Evolutionary conservation across 2,797 vertebrate genomes (phyloP).

Genomic region (Vipera ursinii): DNA sequence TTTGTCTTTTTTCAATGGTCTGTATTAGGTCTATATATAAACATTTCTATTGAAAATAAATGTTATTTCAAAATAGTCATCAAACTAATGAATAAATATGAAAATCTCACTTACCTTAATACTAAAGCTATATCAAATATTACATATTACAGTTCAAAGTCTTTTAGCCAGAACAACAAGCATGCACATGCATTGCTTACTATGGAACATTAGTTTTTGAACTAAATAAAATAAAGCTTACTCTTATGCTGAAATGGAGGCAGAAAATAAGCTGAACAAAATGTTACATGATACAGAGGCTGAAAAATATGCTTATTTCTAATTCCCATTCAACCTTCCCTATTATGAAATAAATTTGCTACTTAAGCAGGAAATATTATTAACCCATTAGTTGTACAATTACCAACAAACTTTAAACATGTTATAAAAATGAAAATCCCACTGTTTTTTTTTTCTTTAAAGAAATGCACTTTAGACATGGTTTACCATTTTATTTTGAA

Average conservation of each 20-base stretch:
- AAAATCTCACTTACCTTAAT: slow-evolving; percentile 60
- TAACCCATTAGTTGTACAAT: not conserved
- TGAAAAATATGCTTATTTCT: not conserved
- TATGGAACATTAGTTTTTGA: slow-evolving; percentile 47
- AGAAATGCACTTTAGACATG: not conserved
- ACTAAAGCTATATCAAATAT: slow-evolving; percentile 53
- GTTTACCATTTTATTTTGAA: not conserved
- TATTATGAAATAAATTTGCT: not conserved
- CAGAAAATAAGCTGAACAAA: slow-evolving; percentile 31
- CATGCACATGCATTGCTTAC: slow-evolving; percentile 71
- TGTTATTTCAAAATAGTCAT: not conserved
- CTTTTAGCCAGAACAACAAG: slow-evolving; percentile 49
- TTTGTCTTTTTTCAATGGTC: not conserved
- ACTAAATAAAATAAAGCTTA: slow-evolving; percentile 38
- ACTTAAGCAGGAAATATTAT: slow-evolving; percentile 7
- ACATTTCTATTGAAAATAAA: not conserved
- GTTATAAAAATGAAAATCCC: not conserved
- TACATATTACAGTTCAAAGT: slow-evolving; percentile 45
- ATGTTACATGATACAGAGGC: slow-evolving; percentile 27
- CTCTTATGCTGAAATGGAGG: slow-evolving; percentile 22
- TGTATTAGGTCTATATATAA: not conserved
- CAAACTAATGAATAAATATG: not conserved
- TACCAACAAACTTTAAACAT: not conserved
- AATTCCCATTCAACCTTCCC: not conserved
- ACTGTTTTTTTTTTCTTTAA: not conserved